These are phyloP conservation scores for Sesamia inferens DNA, from an alignment of 2,888 invertebrate species.

Conservation along the genomic window DNA sequence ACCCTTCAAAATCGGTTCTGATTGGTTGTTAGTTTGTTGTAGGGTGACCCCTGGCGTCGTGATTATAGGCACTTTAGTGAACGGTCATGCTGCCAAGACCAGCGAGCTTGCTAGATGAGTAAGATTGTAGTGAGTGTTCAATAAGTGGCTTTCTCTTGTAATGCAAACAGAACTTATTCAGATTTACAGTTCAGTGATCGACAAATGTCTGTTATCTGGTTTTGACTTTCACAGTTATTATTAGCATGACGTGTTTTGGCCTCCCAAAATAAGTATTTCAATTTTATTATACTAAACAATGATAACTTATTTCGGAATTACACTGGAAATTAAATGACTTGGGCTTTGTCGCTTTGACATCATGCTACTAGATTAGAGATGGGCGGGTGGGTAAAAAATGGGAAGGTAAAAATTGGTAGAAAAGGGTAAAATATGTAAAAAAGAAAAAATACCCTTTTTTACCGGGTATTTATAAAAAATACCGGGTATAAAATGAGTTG, in stretches of 20 bases:
- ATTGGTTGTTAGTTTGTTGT: slow-evolving; percentile 65
- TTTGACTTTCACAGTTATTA: slow-evolving; percentile 14
- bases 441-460: too few relatives aligned
- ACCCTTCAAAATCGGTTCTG: slow-evolving; percentile 56
- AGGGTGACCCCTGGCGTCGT: slow-evolving; percentile 36
- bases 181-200: slow-evolving; percentile 41
- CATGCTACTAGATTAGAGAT: slow-evolving; percentile 1
- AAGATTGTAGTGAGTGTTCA: slow-evolving; percentile 35
- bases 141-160: slow-evolving; percentile 41
- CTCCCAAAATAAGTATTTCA: slow-evolving; percentile 15
- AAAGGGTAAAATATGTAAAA: too few relatives aligned
- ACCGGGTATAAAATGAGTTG: too few relatives aligned
- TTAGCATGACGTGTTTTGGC: not conserved
- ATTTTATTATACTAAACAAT: slow-evolving; percentile 6
- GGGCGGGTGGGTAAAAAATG: too few relatives aligned
- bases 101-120: slow-evolving; percentile 1
- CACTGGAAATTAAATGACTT: not conserved
- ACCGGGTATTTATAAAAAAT: too few relatives aligned
- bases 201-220: not conserved
- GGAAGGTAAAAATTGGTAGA: too few relatives aligned
- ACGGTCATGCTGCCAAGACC: slow-evolving; percentile 31
- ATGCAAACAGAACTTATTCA: slow-evolving; percentile 23
- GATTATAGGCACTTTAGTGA: slow-evolving; percentile 24
- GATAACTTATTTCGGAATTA: slow-evolving; percentile 10
- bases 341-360: not conserved